phyloP scores from a whole-genome alignment of 2,113 vertebrate genomes.

The Sinosuthora webbiana region DNA sequence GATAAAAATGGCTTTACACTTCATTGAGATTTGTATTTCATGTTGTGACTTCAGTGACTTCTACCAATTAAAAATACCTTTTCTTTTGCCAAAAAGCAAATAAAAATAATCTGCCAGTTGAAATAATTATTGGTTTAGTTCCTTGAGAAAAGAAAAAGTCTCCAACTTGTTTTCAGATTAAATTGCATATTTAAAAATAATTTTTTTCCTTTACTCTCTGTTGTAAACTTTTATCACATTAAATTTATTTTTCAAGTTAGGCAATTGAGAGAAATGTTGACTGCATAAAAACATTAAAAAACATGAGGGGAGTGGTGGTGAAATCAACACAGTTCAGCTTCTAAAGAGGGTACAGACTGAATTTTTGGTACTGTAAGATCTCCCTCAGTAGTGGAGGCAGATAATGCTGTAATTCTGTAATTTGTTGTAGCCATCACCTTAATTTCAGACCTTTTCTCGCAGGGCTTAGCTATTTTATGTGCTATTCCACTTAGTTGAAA shows the following conservation, averaged over 20 bases:
- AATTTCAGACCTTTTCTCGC: neutral
- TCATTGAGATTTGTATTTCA: neutral
- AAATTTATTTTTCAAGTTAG: neutral
- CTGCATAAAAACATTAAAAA: neutral
- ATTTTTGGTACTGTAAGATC: neutral
- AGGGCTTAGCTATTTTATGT: neutral
- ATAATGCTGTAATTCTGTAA: neutral
- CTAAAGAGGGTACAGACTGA: neutral
- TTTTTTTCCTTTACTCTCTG: neutral
- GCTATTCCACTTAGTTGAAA: neutral
- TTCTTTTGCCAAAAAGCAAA: neutral
- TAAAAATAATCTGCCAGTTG: neutral
- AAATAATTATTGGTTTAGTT: neutral
- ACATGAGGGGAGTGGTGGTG: accelerated
- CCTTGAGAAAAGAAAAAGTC: neutral
- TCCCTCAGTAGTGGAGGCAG: neutral
- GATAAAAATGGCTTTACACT: neutral
- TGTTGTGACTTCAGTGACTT: neutral
- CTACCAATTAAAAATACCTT: neutral
- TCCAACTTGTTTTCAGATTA: neutral
- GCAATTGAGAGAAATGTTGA: neutral
- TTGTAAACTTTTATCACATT: neutral
- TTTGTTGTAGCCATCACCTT: neutral
- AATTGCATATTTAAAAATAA: neutral
- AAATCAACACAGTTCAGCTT: neutral